Base-by-base conservation (phyloP, 2,113 vertebrate genomes). In the Dasyurus viverrinus region DNA sequence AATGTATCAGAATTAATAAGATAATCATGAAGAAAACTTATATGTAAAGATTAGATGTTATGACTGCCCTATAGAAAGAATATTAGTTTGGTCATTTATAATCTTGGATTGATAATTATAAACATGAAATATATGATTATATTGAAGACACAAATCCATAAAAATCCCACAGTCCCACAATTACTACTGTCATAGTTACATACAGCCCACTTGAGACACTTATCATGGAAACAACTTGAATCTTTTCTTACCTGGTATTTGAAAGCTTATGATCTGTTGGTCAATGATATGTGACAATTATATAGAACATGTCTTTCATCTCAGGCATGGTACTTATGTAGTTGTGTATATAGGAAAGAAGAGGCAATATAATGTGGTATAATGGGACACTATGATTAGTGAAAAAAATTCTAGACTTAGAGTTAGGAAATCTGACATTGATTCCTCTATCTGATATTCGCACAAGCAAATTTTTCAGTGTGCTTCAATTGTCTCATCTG, bases 111-210 rank as follows among this genome's bases (percentile, higher is more conserved):
- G 36, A 76, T n/a, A n/a, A 76, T 19, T 76, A n/a, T 76, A 22
- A 76, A 76, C 36, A 76, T 76, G 36, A 16, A 76, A 76, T 36
- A 68, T 27, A 76, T 36, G 60, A 19, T 76, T 36, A 22, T 96
- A 94, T 27, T 92, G 16, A 97, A 92, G 91, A 0, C 55, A 91
- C 76, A 14, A 94, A 92, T 95, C 54, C 93, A 96, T 84, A 93
- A 68, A 24, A 54, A 50, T 57, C 14, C 14, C 95, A 91, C 76
- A 26, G 11, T 84, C 26, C 22, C 53, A 42, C 0, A 48, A 16
- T 25, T 93, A 50, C 68, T 47, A 0, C 10, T 89, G 92, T 2
- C 60, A 68, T 68, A 97, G 91, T 8, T 19, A 12, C 0, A 24
- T n/a, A 23, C 93, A 92, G 54, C 90, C 76, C 89, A 27, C 91